phyloP scores from a whole-genome alignment of 2,113 vertebrate genomes.

The Mohoua ochrocephala region DNA sequence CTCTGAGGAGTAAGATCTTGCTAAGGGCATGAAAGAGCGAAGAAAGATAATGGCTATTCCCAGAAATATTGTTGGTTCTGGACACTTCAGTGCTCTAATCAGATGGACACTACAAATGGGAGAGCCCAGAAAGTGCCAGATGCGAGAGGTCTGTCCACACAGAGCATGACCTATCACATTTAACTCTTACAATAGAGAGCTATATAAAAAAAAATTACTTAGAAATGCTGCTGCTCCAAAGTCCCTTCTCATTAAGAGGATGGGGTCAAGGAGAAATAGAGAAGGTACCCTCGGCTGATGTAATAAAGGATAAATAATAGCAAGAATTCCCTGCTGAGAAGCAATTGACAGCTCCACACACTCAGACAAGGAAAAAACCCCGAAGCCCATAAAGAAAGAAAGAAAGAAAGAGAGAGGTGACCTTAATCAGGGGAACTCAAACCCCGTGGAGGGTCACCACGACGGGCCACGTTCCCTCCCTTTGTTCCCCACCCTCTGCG shows the following conservation, averaged over 20 bases:
- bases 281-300: neutral
- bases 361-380: neutral
- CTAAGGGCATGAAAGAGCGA: neutral
- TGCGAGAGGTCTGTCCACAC: neutral
- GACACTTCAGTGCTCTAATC: neutral
- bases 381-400: neutral
- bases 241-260: neutral
- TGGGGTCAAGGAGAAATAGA: neutral
- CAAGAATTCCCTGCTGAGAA: slow-evolving; percentile 16
- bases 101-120: neutral
- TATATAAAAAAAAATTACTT: neutral
- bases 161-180: neutral
- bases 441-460: neutral
- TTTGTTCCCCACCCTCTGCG: neutral
- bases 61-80: neutral
- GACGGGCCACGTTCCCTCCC: neutral
- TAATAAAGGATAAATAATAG: slow-evolving; percentile 13
- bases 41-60: neutral
- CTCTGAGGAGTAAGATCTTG: neutral
- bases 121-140: neutral
- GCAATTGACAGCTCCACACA: neutral
- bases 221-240: neutral
- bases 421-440: neutral
- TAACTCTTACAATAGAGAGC: neutral
- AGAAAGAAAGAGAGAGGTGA: neutral